Evolutionary conservation across 53 echinoderm and acorn worm genomes (phyloP).

Genomic region (Hippasteria phrygiana): DNA sequence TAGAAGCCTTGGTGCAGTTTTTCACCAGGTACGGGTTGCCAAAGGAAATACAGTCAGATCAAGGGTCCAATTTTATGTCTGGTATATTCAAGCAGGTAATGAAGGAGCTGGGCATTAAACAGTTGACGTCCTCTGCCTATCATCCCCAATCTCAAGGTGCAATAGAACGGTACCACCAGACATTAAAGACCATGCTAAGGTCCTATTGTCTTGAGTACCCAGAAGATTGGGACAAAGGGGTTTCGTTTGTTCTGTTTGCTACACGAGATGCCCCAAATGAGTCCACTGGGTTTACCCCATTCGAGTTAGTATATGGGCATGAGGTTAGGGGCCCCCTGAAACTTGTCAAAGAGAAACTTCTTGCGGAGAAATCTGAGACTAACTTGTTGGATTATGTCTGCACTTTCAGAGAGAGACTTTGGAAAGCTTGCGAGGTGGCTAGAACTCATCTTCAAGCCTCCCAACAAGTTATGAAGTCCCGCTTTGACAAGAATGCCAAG

Average conservation of each 20-base stretch:
- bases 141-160: conserved; percentile 78
- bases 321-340: conserved; percentile 26
- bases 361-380: background rate
- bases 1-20: conserved; percentile 70
- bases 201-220: conserved; percentile 37
- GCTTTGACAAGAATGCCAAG: conserved; percentile 69
- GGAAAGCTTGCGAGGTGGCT: conserved; percentile 59
- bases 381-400: background rate
- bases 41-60: conserved; percentile 71
- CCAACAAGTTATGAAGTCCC: conserved; percentile 62
- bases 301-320: conserved; percentile 32
- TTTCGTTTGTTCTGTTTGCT: conserved; percentile 44
- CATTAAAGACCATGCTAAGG: conserved; percentile 65
- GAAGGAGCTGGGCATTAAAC: conserved; percentile 57
- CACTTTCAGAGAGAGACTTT: conserved; percentile 56
- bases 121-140: conserved; percentile 68
- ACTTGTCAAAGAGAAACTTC: conserved; percentile 46
- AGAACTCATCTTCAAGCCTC: conserved; percentile 27
- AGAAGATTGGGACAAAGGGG: conserved; percentile 70
- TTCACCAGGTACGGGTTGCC: conserved; percentile 72
- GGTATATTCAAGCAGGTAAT: conserved; percentile 64
- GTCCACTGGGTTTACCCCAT: conserved; percentile 58
- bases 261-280: conserved; percentile 46
- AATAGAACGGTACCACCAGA: conserved; percentile 67
- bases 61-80: conserved; percentile 73